These are phyloP conservation scores for Ophiothrix spiculata DNA, from an alignment of 35 echinoderm and acorn worm genomes.

Conservation along the genomic window DNA sequence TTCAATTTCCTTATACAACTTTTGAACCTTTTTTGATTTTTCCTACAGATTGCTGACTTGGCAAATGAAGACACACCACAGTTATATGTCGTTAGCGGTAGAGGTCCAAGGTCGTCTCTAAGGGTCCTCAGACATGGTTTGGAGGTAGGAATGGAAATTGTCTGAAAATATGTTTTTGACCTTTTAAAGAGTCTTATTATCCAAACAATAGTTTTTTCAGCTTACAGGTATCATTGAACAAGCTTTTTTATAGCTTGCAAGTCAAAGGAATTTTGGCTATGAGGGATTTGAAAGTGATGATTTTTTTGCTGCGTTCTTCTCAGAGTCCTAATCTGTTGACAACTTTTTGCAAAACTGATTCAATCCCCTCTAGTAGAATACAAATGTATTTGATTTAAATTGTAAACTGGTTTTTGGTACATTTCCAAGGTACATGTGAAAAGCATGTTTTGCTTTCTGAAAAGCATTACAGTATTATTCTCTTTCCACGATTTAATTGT, in stretches of 20 bases:
- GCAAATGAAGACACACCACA: constrained; percentile 97
- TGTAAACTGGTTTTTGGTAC: too few relatives aligned
- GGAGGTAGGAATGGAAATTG: constrained; percentile 60
- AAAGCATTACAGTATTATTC: too few relatives aligned
- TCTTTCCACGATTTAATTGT: background rate
- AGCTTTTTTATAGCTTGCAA: background rate
- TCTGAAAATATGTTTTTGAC: background rate
- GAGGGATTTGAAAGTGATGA: background rate
- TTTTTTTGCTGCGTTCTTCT: too few relatives aligned
- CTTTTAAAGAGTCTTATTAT: background rate
- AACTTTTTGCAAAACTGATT: too few relatives aligned
- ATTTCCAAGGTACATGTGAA: too few relatives aligned
- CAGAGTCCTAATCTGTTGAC: too few relatives aligned
- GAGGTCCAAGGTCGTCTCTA: constrained; percentile 90
- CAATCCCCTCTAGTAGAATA: too few relatives aligned
- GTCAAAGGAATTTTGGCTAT: background rate
- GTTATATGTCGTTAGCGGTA: constrained; percentile 79
- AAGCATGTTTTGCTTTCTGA: too few relatives aligned
- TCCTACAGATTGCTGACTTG: constrained; percentile 82
- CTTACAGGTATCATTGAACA: background rate
- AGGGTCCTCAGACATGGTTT: constrained; percentile 84
- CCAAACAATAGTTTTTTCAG: background rate
- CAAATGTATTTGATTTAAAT: too few relatives aligned
- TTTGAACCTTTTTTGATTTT: too few relatives aligned
- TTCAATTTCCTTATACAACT: too few relatives aligned